Evolutionary conservation across 2,113 vertebrate species (phyloP), one percentile per base, ranked within the genome.

Genomic region (Amia ocellicauda): DNA sequence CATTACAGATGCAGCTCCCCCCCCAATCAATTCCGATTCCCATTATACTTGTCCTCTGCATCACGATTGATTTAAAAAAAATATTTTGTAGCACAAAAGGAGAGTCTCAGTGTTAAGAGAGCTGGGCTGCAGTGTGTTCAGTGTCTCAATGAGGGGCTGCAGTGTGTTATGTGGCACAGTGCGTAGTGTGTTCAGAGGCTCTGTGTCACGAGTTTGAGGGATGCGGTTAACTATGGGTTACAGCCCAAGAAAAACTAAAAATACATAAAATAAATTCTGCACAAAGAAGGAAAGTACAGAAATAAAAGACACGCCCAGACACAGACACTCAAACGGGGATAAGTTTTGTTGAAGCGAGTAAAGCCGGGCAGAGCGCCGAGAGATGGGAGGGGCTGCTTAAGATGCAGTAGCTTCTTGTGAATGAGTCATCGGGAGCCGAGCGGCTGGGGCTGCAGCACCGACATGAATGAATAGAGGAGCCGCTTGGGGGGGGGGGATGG

Each of bases 21-120:
- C n/a, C n/a, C 23, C 23, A 26, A n/a, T n/a, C n/a, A 29, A 11
- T 64, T 49, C 14, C 23, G 41, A 31, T n/a, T 31, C 3, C n/a
- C 26, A 47, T 60, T 47, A 36, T 29, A 7, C 28, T 64, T 26
- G 4, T 11, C 24, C 40, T 23, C 24, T 22, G 53, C 51, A 45
- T 55, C 10, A 64, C 23, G 45, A 45, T 55, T 10, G 62, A 56
- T 29, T 27, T 40, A 55, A 16, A 36, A n/a, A n/a, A n/a, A n/a
- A 51, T 70, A 65, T 66, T 43, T 55, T 36, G 60, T 47, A 22
- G 73, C 65, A 59, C 66, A 72, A 74, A 68, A 61, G 40, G 69
- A 70, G 63, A 10, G 11, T 5, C 5, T 36, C 7, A 40, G 19
- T 4, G 13, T 41, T 62, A 5, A 23, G 29, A 20, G 29, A 10